phyloP scores from a whole-genome alignment of 2,888 invertebrate genomes.

The Spialia ferax region DNA sequence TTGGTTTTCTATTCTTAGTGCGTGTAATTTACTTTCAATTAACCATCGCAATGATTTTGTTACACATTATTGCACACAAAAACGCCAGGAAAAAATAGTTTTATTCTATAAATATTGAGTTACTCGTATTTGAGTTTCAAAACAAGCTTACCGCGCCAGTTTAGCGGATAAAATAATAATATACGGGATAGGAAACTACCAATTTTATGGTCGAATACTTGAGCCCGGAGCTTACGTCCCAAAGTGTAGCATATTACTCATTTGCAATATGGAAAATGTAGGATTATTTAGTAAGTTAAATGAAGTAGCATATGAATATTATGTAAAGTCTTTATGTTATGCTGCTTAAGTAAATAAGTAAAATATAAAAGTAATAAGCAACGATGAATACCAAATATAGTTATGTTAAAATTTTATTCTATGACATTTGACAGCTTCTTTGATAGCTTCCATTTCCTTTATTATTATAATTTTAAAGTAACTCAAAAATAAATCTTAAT shows the following conservation, averaged over 20 bases:
- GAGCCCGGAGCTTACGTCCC: not conserved
- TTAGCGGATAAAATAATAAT: constrained; percentile 6
- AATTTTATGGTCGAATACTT: not conserved
- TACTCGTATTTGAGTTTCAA: not conserved
- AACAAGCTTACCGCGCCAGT: not conserved
- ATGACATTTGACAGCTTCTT: no score
- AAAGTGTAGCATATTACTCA: not conserved
- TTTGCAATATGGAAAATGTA: not conserved
- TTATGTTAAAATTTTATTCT: no score
- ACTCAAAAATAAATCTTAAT: not conserved
- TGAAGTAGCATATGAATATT: not conserved
- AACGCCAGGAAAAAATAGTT: not conserved
- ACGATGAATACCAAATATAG: no score
- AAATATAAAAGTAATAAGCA: no score
- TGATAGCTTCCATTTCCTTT: no score
- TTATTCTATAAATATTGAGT: not conserved
- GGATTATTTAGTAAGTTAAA: not conserved
- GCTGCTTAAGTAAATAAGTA: no score
- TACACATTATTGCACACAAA: no score
- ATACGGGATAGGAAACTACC: not conserved
- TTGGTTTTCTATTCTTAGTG: no score
- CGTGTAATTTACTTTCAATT: no score
- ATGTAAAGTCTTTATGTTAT: not conserved
- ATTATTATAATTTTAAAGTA: no score
- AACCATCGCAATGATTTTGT: no score